phyloP scores from a whole-genome alignment of 2,113 vertebrate species.

The Neodontobutis hainanensis region DNA sequence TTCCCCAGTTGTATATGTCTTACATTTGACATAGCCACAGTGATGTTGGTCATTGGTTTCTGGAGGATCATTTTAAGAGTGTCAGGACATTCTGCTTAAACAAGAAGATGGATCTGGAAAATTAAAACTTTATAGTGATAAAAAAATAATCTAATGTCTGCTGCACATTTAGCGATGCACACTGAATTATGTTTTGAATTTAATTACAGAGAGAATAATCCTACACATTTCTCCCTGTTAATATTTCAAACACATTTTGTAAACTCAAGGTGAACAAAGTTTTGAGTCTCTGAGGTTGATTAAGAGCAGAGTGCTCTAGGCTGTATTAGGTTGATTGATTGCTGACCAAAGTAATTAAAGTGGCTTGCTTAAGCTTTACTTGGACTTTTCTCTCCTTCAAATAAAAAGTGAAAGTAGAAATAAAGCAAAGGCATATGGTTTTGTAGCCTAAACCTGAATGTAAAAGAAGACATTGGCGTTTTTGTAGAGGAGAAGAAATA shows the following conservation, averaged over 20 bases:
- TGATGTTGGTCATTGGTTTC: not conserved
- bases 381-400: conserved; percentile 1
- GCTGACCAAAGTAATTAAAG: conserved; percentile 15
- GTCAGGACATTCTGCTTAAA: not conserved
- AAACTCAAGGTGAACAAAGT: conserved; percentile 4
- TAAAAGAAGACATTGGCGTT: conserved; percentile 8
- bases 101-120: not conserved
- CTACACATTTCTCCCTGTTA: not conserved
- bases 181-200: not conserved
- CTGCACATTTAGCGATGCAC: not conserved
- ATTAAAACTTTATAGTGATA: not conserved
- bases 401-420: conserved; percentile 18
- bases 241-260: not conserved
- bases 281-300: not conserved
- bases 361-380: conserved; percentile 14
- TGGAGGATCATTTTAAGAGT: no score
- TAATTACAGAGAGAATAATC: not conserved
- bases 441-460: conserved; percentile 1
- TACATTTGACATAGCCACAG: conserved; percentile 1
- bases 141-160: no score
- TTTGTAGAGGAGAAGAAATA: conserved; percentile 9
- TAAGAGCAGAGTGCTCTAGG: not conserved
- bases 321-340: conserved; percentile 11
- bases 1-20: not conserved
- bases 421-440: not conserved